Conservation (phyloP, 2,888 invertebrate species). For the Archips xylosteana region DNA sequence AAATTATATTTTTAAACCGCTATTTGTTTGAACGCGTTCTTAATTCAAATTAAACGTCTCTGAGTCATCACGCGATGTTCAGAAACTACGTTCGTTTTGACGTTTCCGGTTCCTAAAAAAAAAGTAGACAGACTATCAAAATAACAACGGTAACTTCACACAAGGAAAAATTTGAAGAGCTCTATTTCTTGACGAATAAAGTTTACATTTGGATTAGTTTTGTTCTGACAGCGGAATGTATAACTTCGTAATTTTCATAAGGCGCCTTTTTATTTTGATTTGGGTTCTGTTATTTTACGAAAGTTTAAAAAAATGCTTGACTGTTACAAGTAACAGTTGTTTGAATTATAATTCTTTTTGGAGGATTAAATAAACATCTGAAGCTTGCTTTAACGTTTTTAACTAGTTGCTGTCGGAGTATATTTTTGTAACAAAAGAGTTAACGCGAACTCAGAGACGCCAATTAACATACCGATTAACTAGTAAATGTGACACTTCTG, state of each 20-base stretch:
- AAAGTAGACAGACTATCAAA: slow-evolving; percentile 59
- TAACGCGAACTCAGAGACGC: too few relatives aligned
- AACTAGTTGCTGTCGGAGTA: too few relatives aligned
- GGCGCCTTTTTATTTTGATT: slow-evolving; percentile 69
- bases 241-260: slow-evolving; percentile 57
- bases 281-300: slow-evolving; percentile 65
- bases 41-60: slow-evolving; percentile 43
- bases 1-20: slow-evolving; percentile 34
- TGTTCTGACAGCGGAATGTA: not conserved
- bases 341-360: slow-evolving; percentile 37
- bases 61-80: slow-evolving; percentile 68
- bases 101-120: slow-evolving; percentile 69
- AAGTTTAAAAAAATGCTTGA: slow-evolving; percentile 51
- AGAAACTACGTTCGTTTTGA: slow-evolving; percentile 67
- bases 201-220: slow-evolving; percentile 10
- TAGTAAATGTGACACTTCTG: too few relatives aligned
- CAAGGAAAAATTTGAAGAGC: not conserved
- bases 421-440: too few relatives aligned
- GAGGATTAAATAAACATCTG: slow-evolving; percentile 25
- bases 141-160: slow-evolving; percentile 34
- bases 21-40: slow-evolving; percentile 36
- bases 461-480: too few relatives aligned
- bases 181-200: not conserved
- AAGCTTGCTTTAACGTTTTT: slow-evolving; percentile 10
- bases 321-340: slow-evolving; percentile 54